Conservation (phyloP, 1,140 invertebrate species). For the Drosophila insularis region DNA sequence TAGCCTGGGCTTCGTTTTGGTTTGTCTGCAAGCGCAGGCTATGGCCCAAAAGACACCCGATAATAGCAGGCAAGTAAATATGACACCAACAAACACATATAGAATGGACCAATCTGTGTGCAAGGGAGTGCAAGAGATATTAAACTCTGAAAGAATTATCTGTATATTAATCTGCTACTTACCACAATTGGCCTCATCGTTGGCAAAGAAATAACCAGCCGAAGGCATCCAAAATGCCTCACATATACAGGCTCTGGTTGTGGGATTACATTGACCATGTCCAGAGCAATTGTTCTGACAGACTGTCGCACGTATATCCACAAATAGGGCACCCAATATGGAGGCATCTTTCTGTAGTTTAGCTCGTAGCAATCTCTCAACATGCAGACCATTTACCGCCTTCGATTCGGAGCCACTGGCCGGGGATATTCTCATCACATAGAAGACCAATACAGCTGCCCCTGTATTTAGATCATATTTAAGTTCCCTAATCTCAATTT, state of each 20-base stretch:
- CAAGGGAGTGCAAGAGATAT: conserved; percentile 48
- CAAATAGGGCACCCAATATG: conserved; percentile 89
- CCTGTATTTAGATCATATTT: conserved; percentile 86
- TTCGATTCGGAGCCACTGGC: conserved; percentile 80
- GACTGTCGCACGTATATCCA: conserved; percentile 90
- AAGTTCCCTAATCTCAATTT: conserved; percentile 86
- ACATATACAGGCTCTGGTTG: conserved; percentile 92
- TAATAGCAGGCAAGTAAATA: conserved; percentile 86
- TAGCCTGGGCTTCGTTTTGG: conserved; percentile 78
- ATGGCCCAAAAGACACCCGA: conserved; percentile 88
- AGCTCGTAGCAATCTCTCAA: conserved; percentile 86
- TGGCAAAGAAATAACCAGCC: conserved; percentile 83
- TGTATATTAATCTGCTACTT: background rate
- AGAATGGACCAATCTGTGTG: conserved; percentile 92
- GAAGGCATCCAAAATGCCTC: conserved; percentile 98
- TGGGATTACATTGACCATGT: conserved; percentile 94
- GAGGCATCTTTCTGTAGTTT: conserved; percentile 88
- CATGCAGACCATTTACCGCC: conserved; percentile 84
- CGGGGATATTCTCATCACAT: conserved; percentile 82
- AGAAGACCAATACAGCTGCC: conserved; percentile 86
- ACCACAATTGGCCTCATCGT: conserved; percentile 85
- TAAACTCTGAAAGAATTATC: conserved; percentile 18
- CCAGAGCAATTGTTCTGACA: conserved; percentile 97
- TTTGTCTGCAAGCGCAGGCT: conserved; percentile 87
- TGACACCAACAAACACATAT: conserved; percentile 91